phyloP scores from a whole-genome alignment of 2,888 invertebrate genomes.

The Chesias legatella region DNA sequence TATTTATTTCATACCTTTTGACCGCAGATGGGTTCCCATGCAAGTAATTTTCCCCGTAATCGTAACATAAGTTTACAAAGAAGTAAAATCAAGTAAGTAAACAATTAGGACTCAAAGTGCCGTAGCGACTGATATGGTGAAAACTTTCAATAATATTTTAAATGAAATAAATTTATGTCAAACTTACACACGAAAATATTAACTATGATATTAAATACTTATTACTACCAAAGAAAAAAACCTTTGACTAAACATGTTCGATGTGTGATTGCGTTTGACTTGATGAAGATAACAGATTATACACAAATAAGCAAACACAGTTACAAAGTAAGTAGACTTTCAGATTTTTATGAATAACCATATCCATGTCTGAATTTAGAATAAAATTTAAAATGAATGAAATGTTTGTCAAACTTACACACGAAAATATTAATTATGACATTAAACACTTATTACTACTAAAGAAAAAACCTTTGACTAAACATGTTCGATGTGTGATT shows the following conservation, averaged over 20 bases:
- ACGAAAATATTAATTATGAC: constrained; percentile 45
- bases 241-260: constrained; percentile 74
- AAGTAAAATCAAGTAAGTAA: too few species aligned
- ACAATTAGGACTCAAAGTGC: constrained; percentile 16
- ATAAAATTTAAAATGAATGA: constrained; percentile 34
- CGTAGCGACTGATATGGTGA: constrained; percentile 23
- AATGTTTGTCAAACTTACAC: constrained; percentile 52
- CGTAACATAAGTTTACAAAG: too few species aligned
- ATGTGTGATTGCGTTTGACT: constrained; percentile 47
- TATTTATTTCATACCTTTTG: too few species aligned
- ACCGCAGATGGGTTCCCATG: too few species aligned
- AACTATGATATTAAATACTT: constrained; percentile 66
- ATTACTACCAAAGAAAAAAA: constrained; percentile 58
- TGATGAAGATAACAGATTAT: constrained; percentile 37
- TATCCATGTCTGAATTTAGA: constrained; percentile 3
- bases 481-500: constrained; percentile 68
- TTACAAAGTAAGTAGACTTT: constrained; percentile 32
- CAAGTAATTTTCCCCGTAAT: too few species aligned
- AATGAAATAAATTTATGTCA: constrained; percentile 41
- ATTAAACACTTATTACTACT: constrained; percentile 68
- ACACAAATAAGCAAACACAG: constrained; percentile 51
- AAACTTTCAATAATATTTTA: constrained; percentile 35
- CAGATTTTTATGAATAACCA: constrained; percentile 23
- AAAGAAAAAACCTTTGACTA: constrained; percentile 69
- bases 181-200: constrained; percentile 53